Base-by-base conservation (phyloP, 2,113 vertebrate genomes). In the Mobula birostris region DNA sequence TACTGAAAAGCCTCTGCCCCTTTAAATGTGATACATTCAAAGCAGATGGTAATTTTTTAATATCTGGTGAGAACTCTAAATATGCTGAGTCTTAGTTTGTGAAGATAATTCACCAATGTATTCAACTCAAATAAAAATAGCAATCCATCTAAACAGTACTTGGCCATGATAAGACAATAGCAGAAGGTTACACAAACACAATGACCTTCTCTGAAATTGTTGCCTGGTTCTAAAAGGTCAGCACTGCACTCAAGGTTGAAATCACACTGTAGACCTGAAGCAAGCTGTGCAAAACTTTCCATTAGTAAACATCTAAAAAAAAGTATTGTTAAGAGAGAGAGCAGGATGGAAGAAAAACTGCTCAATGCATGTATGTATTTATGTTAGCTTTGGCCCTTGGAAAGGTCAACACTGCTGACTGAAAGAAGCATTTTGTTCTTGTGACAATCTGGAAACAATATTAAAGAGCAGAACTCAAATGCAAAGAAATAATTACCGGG, bases 381-480 rank as follows among this genome's bases (percentile, higher is more conserved):
- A 70, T 70, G 21, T 91, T 36, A 68, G 88, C n/a, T 36, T 70
- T 91, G 36, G 88, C 63, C 88, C 66, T 70, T 70, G 88, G 7
- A 32, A 70, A 91, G 63, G 63, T 40, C 61, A 91, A 56, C 5
- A 17, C 66, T 36, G 63, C 61, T 32, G n/a, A 68, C n/a, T 91
- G 88, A 70, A 91, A 70, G n/a, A 40, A 91, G 63, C 63, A 91
- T 91, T 91, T 91, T 40, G n/a, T 70, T 91, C 88, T 68, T 32
- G 63, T 70, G n/a, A 36, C 32, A 90, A 90, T 32, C 29, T 90
- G 85, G 85, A n/a, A 90, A 90, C 29, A 40, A 91, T 91, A 70
- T 91, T 91, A 70, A 68, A 91, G n/a, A 68, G 24, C n/a, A 70
- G n/a, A 70, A 91, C 5, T 66, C 61, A n/a, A 21, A 66, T 91